These are phyloP conservation scores for Rhopalosiphum nymphaeae DNA, from an alignment of 2,888 invertebrate species.

Conservation along the genomic window DNA sequence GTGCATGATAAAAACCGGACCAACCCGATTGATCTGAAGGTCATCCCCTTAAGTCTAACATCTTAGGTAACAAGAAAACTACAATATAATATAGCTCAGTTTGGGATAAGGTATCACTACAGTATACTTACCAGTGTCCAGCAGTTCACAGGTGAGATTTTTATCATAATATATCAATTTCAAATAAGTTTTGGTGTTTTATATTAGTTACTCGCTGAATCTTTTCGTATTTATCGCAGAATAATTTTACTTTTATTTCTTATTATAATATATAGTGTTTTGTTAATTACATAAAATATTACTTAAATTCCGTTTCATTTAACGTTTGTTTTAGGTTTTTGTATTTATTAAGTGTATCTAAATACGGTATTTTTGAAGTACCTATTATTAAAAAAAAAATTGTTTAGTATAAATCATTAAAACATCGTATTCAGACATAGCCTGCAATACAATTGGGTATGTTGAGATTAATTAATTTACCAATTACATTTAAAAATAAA, in stretches of 20 bases:
- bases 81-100: slow-evolving; percentile 47
- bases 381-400: not conserved
- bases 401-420: not conserved
- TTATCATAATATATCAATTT: not conserved
- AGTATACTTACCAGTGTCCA: slow-evolving; percentile 33
- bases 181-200: not conserved
- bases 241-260: not conserved
- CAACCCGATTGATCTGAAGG: slow-evolving; percentile 59
- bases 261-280: not conserved
- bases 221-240: not conserved
- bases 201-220: not conserved
- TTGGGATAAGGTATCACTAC: slow-evolving; percentile 1
- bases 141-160: slow-evolving; percentile 46
- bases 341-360: not conserved
- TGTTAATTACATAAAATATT: not conserved
- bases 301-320: not conserved
- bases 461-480: not conserved
- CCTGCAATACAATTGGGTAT: not conserved
- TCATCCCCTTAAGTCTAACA: slow-evolving; percentile 26
- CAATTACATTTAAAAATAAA: not conserved
- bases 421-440: not conserved
- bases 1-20: slow-evolving; percentile 43
- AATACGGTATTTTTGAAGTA: not conserved
- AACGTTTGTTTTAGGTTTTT: not conserved
- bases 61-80: not conserved